phyloP scores from a whole-genome alignment of 2,113 vertebrate genomes.

The Corythornis madagascariensis region DNA sequence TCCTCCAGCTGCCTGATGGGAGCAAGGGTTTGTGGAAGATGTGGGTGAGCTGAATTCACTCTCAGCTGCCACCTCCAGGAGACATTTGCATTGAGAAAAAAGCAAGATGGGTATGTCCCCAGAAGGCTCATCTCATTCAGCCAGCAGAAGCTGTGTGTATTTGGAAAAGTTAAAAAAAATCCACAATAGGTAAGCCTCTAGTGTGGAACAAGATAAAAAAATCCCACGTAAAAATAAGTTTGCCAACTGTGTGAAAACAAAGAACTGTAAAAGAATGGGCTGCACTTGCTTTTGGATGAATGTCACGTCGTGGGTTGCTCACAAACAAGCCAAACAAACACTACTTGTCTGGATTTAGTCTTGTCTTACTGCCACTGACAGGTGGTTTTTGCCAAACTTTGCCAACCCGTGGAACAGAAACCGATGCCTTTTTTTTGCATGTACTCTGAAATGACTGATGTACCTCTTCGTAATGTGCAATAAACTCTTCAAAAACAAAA shows the following conservation, averaged over 20 bases:
- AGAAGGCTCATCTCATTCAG: background rate
- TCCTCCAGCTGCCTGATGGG: background rate
- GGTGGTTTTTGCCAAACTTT: background rate
- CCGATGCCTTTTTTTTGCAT: background rate
- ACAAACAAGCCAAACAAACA: background rate
- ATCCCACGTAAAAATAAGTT: no score
- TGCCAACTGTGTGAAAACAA: background rate
- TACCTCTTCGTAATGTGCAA: constrained; percentile 62
- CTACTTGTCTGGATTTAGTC: background rate
- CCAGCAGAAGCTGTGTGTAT: background rate
- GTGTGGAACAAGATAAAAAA: no score
- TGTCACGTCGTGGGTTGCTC: background rate
- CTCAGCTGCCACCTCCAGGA: background rate
- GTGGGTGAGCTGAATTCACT: background rate
- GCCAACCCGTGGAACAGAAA: background rate
- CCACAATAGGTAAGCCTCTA: no score
- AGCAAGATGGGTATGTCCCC: background rate
- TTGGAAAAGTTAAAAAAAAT: no score
- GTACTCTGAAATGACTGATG: background rate
- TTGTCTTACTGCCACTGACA: background rate
- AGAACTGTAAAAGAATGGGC: background rate
- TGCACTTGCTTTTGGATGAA: background rate
- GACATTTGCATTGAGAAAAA: no score
- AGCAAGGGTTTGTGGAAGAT: background rate
- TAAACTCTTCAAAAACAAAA: constrained; percentile 57